Percentiles rank a stretch among this genome's conserved stretches.
These are phyloP conservation scores for Drosophila cognata DNA, from an alignment of 2,888 invertebrate genomes.

Conservation along the genomic window DNA sequence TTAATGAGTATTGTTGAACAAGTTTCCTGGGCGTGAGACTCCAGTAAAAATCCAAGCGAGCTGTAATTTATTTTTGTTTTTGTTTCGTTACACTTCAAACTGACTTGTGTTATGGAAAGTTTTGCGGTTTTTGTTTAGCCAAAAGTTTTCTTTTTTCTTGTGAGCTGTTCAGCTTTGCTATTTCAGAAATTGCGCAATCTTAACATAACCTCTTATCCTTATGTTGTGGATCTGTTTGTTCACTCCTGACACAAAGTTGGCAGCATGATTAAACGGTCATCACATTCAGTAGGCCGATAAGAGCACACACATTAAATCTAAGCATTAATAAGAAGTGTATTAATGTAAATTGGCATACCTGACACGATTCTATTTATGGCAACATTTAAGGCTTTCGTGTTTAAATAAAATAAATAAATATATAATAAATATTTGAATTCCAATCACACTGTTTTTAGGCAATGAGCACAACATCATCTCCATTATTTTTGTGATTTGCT, in stretches of 20 bases:
- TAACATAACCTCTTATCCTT: neutral
- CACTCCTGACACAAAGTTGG: neutral
- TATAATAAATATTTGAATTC: neutral
- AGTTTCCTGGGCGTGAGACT: slow-evolving; percentile 25
- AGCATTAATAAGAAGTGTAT: neutral
- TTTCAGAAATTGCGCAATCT: neutral
- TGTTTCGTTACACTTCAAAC: slow-evolving; percentile 21
- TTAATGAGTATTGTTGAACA: slow-evolving; percentile 63
- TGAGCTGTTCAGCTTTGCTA: neutral
- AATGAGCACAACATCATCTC: neutral
- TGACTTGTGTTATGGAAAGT: slow-evolving; percentile 23
- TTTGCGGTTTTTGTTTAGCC: slow-evolving; percentile 17
- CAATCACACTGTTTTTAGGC: too few relatives aligned
- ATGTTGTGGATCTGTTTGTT: neutral
- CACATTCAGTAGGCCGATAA: neutral
- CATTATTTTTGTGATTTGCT: neutral
- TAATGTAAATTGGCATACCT: neutral
- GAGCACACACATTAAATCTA: neutral
- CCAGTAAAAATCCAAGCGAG: neutral
- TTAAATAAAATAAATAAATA: too few relatives aligned
- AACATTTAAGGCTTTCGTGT: too few relatives aligned
- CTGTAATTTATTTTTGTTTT: neutral
- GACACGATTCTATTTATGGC: too few relatives aligned
- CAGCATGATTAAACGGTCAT: neutral
- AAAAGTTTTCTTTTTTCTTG: slow-evolving; percentile 2